Evolutionary conservation across 1,140 invertebrate genomes (phyloP).

Genomic region (Drosophila kohkoa): DNA sequence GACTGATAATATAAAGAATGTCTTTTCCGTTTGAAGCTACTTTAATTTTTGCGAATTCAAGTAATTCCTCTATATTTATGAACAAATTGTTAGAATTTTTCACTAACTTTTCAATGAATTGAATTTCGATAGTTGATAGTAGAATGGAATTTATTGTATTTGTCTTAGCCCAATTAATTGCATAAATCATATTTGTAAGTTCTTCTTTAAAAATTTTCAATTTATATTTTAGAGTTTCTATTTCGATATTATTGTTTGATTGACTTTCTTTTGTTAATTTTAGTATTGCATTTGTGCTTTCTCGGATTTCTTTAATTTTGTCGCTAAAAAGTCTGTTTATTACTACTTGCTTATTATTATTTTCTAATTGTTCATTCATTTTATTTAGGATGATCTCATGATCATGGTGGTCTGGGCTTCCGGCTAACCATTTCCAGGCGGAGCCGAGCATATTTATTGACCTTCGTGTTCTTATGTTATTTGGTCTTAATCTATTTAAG

Average conservation of each 20-base stretch:
- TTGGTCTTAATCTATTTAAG: too few species aligned
- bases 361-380: neutral
- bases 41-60: constrained; percentile 30
- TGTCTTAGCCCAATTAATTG: constrained; percentile 13
- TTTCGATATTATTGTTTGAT: too few species aligned
- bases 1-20: too few species aligned
- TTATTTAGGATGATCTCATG: neutral
- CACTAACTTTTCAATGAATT: too few species aligned
- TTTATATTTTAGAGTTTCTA: too few species aligned
- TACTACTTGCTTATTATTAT: constrained; percentile 37
- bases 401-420: constrained; percentile 6
- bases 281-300: neutral
- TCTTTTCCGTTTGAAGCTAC: too few species aligned
- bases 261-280: neutral
- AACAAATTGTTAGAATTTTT: constrained; percentile 2
- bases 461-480: too few species aligned
- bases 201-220: constrained; percentile 22
- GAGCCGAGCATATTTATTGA: neutral
- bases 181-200: constrained; percentile 8
- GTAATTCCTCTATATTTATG: constrained; percentile 19
- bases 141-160: constrained; percentile 12
- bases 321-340: constrained; percentile 24
- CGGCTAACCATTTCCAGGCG: constrained; percentile 5
- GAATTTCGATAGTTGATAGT: constrained; percentile 7
- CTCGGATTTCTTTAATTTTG: constrained; percentile 12